Evolutionary conservation across 2,113 vertebrate genomes (phyloP).

Genomic region (Sceloporus tristichus): DNA sequence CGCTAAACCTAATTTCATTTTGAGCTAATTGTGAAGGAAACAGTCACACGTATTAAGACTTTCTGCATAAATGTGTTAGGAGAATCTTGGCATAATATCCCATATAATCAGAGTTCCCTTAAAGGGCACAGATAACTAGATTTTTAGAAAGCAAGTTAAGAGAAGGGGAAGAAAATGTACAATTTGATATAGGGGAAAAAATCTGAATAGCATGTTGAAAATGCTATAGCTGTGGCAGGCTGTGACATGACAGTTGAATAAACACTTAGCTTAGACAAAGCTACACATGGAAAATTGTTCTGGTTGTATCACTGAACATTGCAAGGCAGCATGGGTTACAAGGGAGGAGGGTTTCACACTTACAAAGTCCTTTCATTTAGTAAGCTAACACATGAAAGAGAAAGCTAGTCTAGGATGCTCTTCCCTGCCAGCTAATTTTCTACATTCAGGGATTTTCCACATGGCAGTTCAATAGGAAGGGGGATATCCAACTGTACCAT

Average conservation of each 20-base stretch:
- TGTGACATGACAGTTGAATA: slow-evolving; percentile 18
- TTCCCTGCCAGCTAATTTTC: neutral
- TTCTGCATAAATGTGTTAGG: slow-evolving; percentile 69
- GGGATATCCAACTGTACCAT: neutral
- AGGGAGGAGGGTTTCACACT: neutral
- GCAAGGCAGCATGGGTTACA: neutral
- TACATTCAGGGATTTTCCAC: neutral
- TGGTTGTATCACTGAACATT: neutral
- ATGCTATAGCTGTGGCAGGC: slow-evolving; percentile 21
- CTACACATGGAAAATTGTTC: neutral
- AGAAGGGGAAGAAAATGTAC: slow-evolving; percentile 63
- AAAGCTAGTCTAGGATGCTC: neutral
- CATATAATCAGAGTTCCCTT: slow-evolving; percentile 70
- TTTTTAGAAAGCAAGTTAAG: slow-evolving; percentile 58
- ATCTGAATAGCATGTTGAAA: slow-evolving; percentile 37
- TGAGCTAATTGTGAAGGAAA: slow-evolving; percentile 81
- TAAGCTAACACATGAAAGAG: neutral
- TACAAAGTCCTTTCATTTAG: neutral
- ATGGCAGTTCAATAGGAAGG: neutral
- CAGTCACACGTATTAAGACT: slow-evolving; percentile 77
- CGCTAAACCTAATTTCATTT: slow-evolving; percentile 81
- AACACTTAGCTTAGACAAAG: neutral
- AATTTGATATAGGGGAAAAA: slow-evolving; percentile 38
- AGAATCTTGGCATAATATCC: slow-evolving; percentile 74
- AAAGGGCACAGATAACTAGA: slow-evolving; percentile 68